Evolutionary conservation across 2,797 vertebrate species (phyloP).

Genomic region (Decapterus maruadsi): DNA sequence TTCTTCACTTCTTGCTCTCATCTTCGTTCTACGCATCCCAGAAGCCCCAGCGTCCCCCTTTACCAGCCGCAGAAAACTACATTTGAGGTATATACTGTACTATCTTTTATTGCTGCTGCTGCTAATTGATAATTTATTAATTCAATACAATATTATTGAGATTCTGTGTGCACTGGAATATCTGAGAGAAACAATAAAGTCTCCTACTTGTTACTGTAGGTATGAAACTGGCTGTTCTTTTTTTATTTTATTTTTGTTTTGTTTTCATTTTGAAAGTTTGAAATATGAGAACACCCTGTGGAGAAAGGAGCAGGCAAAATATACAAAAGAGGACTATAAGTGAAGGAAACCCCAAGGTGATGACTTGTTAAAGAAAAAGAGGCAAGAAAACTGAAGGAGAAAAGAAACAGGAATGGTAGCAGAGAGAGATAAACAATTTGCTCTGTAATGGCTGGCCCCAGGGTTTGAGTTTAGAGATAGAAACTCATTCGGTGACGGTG

Average conservation of each 20-base stretch:
- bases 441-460: slow-evolving; percentile 48
- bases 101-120: too few relatives aligned
- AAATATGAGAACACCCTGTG: background rate
- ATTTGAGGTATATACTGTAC: too few relatives aligned
- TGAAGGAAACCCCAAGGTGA: slow-evolving; percentile 34
- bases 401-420: slow-evolving; percentile 24
- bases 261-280: background rate
- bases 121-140: too few relatives aligned
- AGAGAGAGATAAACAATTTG: slow-evolving; percentile 56
- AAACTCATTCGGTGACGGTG: slow-evolving; percentile 52
- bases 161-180: too few relatives aligned
- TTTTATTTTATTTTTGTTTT: background rate
- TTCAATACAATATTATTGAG: too few relatives aligned
- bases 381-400: background rate
- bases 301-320: background rate
- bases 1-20: too few relatives aligned
- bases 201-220: background rate
- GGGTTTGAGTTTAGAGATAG: slow-evolving; percentile 56
- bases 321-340: background rate
- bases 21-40: too few relatives aligned
- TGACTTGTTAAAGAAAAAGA: slow-evolving; percentile 34
- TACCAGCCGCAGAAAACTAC: too few relatives aligned
- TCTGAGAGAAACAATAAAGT: too few relatives aligned
- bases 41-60: too few relatives aligned
- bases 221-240: background rate